Base-by-base conservation (phyloP, 2,797 vertebrate species). In the Etheostoma perlongum region DNA sequence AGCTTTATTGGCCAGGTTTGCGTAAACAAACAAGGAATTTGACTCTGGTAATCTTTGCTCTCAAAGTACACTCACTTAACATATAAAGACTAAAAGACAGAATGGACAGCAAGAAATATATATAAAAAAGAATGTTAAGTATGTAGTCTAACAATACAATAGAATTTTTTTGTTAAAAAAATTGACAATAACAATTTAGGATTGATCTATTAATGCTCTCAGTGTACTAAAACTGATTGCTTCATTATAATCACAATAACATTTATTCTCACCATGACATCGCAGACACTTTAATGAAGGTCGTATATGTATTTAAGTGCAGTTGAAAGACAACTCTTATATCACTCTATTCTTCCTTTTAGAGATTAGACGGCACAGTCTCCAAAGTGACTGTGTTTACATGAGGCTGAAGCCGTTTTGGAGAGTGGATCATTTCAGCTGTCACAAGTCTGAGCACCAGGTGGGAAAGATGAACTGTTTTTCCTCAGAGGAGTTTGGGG, bases 401-500 rank as follows among this genome's bases (percentile, higher is more conserved):
- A 48, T 0, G 80, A 81, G 83, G 49, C 73, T 71, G 66, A 74
- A 59, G 81, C 18, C 6, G 44, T 82, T 85, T 89, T 74, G 47
- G 52, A 7, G 59, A 82, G 85, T 84, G 76, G 73, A 86, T 88
- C 81, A 76, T 84, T 88, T 88, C 76, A 89, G 85, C 86, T 88
- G 87, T 91, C 88, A 78, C 75, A 76, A 69, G 82, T 75, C 33
- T 58, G 1, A 85, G 72, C 73, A 61, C 64, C 71, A 76, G 81
- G 72, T 76, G 77, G 75, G 33, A 68, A 68, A 76, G 55, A 81
- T 76, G 4, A 72, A 69, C 54, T 67, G 65, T 67, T 64, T 75
- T 40, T 60, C 33, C 66, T 63, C 44, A 40, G 53, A 68, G 23
- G 42, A 58, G 16, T 75, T 86, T 74, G 54, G 36, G 57, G 30